phyloP scores from a whole-genome alignment of 2,888 invertebrate genomes.

The Xestia rhomboidea region DNA sequence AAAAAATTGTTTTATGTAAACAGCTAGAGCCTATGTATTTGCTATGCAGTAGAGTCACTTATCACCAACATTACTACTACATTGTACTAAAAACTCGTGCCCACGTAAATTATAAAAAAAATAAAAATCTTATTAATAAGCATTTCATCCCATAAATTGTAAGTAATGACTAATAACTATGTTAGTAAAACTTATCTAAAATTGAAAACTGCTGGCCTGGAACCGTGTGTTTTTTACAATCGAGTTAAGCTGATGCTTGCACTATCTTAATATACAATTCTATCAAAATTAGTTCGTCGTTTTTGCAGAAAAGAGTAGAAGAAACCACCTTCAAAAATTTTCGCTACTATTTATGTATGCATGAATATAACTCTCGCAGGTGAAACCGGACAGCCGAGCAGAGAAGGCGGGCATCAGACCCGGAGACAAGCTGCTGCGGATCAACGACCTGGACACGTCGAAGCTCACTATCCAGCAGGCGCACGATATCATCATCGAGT shows the following conservation, averaged over 20 bases:
- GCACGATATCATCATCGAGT: conserved; percentile 81
- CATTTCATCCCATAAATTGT: too few species aligned
- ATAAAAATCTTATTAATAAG: too few species aligned
- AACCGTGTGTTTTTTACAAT: too few species aligned
- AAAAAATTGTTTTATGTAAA: too few species aligned
- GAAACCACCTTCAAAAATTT: neutral
- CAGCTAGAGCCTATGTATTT: neutral
- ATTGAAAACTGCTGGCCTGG: too few species aligned
- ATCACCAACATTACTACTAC: too few species aligned
- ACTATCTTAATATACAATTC: neutral
- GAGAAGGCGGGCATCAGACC: conserved; percentile 82
- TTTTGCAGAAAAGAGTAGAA: neutral
- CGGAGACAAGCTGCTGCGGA: conserved; percentile 81
- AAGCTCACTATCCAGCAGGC: conserved; percentile 85
- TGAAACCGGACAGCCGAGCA: conserved; percentile 82
- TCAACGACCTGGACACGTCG: conserved; percentile 83
- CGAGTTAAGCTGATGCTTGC: too few species aligned
- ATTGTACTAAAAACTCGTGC: too few species aligned
- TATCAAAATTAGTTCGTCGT: neutral
- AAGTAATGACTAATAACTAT: too few species aligned
- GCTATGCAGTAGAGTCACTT: neutral
- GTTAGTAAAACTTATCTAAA: too few species aligned
- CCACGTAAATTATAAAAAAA: too few species aligned
- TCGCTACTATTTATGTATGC: neutral
- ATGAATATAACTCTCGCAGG: conserved; percentile 68